These are phyloP conservation scores for Aphis gossypii DNA, from an alignment of 1,140 invertebrate genomes.

Conservation along the genomic window DNA sequence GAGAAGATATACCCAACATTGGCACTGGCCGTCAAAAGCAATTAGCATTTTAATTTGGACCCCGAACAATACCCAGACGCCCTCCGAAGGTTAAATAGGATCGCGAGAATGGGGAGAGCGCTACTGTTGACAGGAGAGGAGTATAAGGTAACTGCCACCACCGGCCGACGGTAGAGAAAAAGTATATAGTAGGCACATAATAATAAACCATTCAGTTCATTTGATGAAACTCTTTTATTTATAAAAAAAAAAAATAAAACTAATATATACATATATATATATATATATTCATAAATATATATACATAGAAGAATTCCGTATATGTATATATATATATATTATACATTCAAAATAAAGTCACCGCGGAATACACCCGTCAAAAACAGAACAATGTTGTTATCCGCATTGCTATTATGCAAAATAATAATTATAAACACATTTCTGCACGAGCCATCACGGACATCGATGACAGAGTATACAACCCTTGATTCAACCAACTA, in stretches of 20 bases:
- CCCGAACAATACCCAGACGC: slow-evolving; percentile 38
- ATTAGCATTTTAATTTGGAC: slow-evolving; percentile 57
- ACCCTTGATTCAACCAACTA: neutral
- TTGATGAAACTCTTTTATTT: slow-evolving; percentile 36
- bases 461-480: neutral
- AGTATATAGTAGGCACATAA: neutral
- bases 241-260: neutral
- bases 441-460: neutral
- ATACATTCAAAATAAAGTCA: slow-evolving; percentile 27
- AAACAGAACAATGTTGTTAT: slow-evolving; percentile 38
- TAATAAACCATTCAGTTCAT: neutral
- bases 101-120: neutral
- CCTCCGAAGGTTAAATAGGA: slow-evolving; percentile 4
- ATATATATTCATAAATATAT: neutral
- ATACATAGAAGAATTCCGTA: neutral
- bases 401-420: slow-evolving; percentile 40
- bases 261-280: neutral
- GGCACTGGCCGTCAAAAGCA: slow-evolving; percentile 55
- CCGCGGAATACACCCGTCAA: slow-evolving; percentile 24
- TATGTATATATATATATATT: neutral
- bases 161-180: neutral
- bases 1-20: slow-evolving; percentile 43
- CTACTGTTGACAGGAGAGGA: slow-evolving; percentile 1
- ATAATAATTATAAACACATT: slow-evolving; percentile 38
- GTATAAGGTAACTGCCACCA: neutral